Percentiles rank a stretch among this genome's conserved stretches.
Conservation (phyloP, 2,113 vertebrate genomes). For the Hucho hucho region DNA sequence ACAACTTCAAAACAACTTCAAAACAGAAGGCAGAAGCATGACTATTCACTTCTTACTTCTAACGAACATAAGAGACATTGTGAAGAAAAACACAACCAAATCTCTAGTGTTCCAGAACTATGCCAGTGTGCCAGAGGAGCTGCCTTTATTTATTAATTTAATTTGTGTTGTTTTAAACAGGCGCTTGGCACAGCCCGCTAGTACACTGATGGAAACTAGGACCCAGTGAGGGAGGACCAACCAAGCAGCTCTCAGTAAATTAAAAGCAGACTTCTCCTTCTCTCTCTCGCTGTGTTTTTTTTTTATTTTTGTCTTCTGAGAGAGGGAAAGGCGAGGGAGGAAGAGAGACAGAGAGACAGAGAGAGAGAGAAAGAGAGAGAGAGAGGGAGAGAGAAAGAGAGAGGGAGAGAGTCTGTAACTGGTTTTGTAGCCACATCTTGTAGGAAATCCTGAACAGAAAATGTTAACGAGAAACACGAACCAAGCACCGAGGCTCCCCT, state of each 20-base stretch:
- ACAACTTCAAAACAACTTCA: neutral
- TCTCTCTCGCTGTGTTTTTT: constrained; percentile 12
- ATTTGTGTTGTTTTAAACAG: constrained; percentile 61
- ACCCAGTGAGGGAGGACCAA: constrained; percentile 62
- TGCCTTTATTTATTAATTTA: constrained; percentile 54
- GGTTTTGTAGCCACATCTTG: constrained; percentile 59
- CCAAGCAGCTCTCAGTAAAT: constrained; percentile 65
- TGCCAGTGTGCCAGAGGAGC: constrained; percentile 30
- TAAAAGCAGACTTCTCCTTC: constrained; percentile 71
- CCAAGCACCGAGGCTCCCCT: constrained; percentile 23
- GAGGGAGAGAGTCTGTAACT: constrained; percentile 63
- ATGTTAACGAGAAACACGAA: constrained; percentile 76
- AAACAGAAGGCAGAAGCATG: neutral
- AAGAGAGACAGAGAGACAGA: constrained; percentile 24
- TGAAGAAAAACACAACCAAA: constrained; percentile 28
- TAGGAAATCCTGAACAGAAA: constrained; percentile 78
- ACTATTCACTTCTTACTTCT: neutral
- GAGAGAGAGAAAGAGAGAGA: constrained; percentile 24
- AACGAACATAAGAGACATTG: neutral
- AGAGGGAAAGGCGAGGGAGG: neutral
- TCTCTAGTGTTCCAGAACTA: constrained; percentile 48
- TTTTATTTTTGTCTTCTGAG: constrained; percentile 29
- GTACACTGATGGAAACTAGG: constrained; percentile 62
- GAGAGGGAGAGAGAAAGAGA: constrained; percentile 31
- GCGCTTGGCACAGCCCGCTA: constrained; percentile 37